These are phyloP conservation scores for Pseudomyrmex sp. DNA, from an alignment of 1,140 invertebrate species.

Conservation along the genomic window DNA sequence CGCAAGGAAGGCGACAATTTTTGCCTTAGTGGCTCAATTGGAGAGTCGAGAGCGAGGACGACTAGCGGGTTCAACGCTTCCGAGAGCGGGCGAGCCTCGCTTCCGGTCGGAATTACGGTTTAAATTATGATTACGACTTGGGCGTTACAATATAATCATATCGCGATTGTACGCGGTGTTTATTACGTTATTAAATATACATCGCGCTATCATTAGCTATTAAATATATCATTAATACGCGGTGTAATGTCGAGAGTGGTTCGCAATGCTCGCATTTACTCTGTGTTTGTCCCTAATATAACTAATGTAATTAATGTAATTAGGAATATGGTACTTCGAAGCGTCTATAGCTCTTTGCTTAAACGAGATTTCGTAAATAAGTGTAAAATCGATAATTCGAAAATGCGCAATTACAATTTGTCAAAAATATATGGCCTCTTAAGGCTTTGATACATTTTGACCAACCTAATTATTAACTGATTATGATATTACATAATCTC, in stretches of 20 bases:
- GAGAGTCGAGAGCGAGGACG: conserved; percentile 24
- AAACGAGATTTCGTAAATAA: conserved; percentile 9
- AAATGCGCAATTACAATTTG: no score
- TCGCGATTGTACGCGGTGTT: conserved; percentile 70
- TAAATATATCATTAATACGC: conserved; percentile 68
- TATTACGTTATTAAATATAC: conserved; percentile 71
- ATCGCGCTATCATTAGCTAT: conserved; percentile 67
- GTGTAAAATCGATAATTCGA: neutral
- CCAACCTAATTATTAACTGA: no score
- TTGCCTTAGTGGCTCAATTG: neutral
- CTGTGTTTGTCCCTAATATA: conserved; percentile 42
- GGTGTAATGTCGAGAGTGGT: conserved; percentile 31
- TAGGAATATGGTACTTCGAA: neutral
- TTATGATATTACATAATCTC: no score
- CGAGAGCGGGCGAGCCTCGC: conserved; percentile 28
- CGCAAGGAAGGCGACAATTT: neutral
- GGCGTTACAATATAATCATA: conserved; percentile 65
- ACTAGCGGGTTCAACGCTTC: conserved; percentile 38
- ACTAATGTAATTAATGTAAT: conserved; percentile 45
- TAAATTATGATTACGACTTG: conserved; percentile 71
- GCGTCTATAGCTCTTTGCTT: conserved; percentile 15
- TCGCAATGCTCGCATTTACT: neutral
- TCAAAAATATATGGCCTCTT: neutral
- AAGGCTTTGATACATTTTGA: no score
- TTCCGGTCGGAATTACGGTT: conserved; percentile 64